Base-by-base conservation (phyloP, 2,888 invertebrate species). In the Cheilosia vulpina region DNA sequence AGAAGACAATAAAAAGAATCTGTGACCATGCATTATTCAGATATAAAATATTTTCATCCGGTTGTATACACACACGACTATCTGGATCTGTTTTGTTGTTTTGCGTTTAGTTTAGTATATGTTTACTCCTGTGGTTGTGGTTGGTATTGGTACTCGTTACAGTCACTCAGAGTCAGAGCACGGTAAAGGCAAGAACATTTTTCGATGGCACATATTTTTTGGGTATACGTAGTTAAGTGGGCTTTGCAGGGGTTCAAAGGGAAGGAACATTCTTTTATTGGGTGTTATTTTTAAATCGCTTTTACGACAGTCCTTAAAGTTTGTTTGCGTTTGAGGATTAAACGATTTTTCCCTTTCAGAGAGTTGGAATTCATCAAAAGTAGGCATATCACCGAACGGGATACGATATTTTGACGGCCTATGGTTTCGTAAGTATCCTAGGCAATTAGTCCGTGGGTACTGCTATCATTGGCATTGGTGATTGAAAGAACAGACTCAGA, bases 1-100 rank as follows among this genome's bases (percentile, higher is more conserved):
- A 63, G 63, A 55, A 69, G 69, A 81, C 75, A 81, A 75, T 75
- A 81, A 69, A 81, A 69, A 57, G 47, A 69, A 69, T 63, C 58
- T 65, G 83, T 62, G 73, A 65, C 68, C 57, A 83, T 83, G 73
- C 63, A 83, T 75, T 69, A 79, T 84, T 84, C 79, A 79, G 58
- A 77, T 66, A 75, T 17, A 80, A 60, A 73, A 68, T 80, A 79
- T 69, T 84, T 60, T 45, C 69, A 69, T 84, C 53, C 58, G 45
- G 52, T 58, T 75, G 34, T 69, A 78, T 50, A 72, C 45, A 34
- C 52, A 50, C 19, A 45, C 17, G 17, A 7, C 5, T 3, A 7
- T 7, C 34, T 53, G 27, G 38, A 19, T 60, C 60, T 31, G 19
- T 17, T 47, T 43, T 41, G 65, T 60, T 45, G 43, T 52, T 38